Percentiles rank a stretch among this genome's conserved stretches.
Evolutionary conservation across 1,140 invertebrate genomes (phyloP).

Genomic region (Apolygus lucorum): DNA sequence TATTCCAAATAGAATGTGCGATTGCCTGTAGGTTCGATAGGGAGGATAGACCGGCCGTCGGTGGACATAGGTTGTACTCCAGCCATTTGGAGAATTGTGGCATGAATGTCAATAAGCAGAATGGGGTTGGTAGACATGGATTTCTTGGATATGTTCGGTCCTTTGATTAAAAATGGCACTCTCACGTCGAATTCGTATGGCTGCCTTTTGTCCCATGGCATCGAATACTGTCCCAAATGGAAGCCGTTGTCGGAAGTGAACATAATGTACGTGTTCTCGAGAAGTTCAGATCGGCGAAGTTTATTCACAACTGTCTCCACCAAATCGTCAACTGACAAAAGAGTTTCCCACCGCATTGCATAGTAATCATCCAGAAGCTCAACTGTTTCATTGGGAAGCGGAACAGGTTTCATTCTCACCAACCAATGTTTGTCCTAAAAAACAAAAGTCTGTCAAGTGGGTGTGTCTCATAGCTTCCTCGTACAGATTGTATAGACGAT

Average conservation of each 20-base stretch:
- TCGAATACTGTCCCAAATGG: slow-evolving; percentile 77
- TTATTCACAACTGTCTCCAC: slow-evolving; percentile 52
- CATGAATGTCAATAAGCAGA: slow-evolving; percentile 68
- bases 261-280: slow-evolving; percentile 70
- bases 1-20: slow-evolving; percentile 66
- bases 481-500: too few relatives aligned
- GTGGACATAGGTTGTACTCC: slow-evolving; percentile 42
- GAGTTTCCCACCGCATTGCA: slow-evolving; percentile 60
- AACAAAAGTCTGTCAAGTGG: too few relatives aligned
- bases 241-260: slow-evolving; percentile 85
- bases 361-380: slow-evolving; percentile 57
- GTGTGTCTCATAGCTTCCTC: too few relatives aligned
- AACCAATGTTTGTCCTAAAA: slow-evolving; percentile 82
- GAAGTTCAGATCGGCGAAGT: slow-evolving; percentile 45
- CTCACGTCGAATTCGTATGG: slow-evolving; percentile 81
- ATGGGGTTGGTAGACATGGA: slow-evolving; percentile 46
- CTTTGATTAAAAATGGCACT: slow-evolving; percentile 69
- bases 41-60: slow-evolving; percentile 42
- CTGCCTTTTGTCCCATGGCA: slow-evolving; percentile 79
- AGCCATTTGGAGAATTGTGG: slow-evolving; percentile 66
- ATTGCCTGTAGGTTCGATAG: slow-evolving; percentile 33
- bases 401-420: slow-evolving; percentile 51
- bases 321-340: slow-evolving; percentile 80
- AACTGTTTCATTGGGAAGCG: slow-evolving; percentile 49
- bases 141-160: slow-evolving; percentile 53